phyloP scores from a whole-genome alignment of 2,113 vertebrate genomes.

The Epinephelus moara region DNA sequence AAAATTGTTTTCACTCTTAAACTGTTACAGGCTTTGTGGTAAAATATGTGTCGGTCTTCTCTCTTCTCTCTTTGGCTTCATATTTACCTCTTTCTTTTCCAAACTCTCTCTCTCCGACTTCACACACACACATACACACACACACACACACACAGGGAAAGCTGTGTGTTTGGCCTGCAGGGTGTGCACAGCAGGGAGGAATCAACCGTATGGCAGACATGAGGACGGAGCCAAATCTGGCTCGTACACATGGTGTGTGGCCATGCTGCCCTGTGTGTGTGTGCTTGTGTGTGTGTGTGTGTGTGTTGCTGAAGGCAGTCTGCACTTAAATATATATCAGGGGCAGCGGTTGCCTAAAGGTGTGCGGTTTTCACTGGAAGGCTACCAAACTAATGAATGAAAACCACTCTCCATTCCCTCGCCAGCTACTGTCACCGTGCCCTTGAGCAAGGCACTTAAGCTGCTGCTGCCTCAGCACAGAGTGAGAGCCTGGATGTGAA shows the following conservation, averaged over 20 bases:
- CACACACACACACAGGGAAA: conserved; percentile 50
- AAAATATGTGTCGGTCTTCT: conserved; percentile 8
- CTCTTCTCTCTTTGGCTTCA: background rate
- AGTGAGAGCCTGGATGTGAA: background rate
- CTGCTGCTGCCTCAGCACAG: conserved; percentile 25
- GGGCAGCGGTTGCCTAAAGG: conserved; percentile 67
- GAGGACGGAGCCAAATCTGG: conserved; percentile 74
- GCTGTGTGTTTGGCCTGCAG: conserved; percentile 79
- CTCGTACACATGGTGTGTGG: conserved; percentile 73
- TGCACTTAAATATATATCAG: conserved; percentile 75
- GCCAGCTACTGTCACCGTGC: conserved; percentile 40
- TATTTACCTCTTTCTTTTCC: too few relatives aligned
- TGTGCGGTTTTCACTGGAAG: conserved; percentile 62
- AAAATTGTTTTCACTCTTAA: too few relatives aligned
- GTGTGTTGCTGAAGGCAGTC: conserved; percentile 47
- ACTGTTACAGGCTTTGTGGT: background rate
- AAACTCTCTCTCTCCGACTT: conserved; percentile 2
- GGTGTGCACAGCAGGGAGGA: conserved; percentile 78
- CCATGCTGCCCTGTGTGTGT: conserved; percentile 44
- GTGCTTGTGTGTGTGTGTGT: conserved; percentile 5
- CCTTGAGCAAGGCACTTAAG: conserved; percentile 71
- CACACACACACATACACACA: conserved; percentile 25
- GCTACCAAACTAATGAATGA: conserved; percentile 57
- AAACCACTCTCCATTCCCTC: conserved; percentile 53
- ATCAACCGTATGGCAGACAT: conserved; percentile 80